Percentiles rank a stretch among this genome's conserved stretches.
These are phyloP conservation scores for Zaprionus lineosus DNA, from an alignment of 2,888 invertebrate genomes.

Conservation along the genomic window DNA sequence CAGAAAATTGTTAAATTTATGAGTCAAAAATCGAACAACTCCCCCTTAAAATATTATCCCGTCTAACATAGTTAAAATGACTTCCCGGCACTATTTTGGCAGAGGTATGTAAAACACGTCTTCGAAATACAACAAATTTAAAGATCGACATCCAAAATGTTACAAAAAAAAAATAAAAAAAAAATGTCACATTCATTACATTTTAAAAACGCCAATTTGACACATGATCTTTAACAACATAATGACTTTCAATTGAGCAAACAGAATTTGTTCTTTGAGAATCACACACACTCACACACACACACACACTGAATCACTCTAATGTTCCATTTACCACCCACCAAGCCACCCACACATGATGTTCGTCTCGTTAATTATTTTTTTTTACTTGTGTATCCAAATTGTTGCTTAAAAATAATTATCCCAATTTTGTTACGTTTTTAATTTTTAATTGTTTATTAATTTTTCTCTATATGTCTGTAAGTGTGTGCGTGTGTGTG, in stretches of 20 bases:
- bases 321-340: constrained; percentile 48
- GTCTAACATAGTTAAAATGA: constrained; percentile 80
- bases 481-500: no score
- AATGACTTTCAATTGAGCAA: constrained; percentile 8
- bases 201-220: constrained; percentile 1
- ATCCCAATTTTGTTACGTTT: constrained; percentile 8
- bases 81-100: constrained; percentile 83
- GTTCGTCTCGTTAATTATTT: constrained; percentile 24
- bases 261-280: no score
- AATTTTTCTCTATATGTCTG: no score
- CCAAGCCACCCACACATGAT: constrained; percentile 19
- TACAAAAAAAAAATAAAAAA: constrained; percentile 6
- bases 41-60: constrained; percentile 46
- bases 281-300: neutral
- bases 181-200: constrained; percentile 21
- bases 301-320: constrained; percentile 50
- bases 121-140: constrained; percentile 36
- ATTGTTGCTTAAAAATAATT: no score
- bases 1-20: constrained; percentile 8
- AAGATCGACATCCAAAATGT: constrained; percentile 1
- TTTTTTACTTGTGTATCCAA: no score
- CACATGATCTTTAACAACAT: no score
- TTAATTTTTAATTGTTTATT: constrained; percentile 21
- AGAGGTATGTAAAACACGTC: constrained; percentile 82
- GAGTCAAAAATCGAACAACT: constrained; percentile 14